Evolutionary conservation across 1,140 invertebrate genomes (phyloP).

Genomic region (Cydia pomonella): DNA sequence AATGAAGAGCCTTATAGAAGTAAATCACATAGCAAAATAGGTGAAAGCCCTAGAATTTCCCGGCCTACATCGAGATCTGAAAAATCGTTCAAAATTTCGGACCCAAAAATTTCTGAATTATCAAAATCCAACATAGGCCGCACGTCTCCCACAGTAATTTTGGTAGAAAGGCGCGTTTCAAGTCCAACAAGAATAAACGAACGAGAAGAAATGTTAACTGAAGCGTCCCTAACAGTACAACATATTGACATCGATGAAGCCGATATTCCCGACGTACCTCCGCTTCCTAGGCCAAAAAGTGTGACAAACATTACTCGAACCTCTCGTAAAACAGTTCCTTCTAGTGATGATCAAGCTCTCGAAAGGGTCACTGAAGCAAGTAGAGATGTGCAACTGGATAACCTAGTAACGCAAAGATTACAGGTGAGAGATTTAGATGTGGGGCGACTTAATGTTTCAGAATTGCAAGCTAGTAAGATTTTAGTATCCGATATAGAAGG

Average conservation of each 20-base stretch:
- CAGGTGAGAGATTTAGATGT: constrained; percentile 89
- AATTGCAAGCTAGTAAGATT: constrained; percentile 88
- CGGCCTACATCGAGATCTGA: constrained; percentile 70
- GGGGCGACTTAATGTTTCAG: constrained; percentile 87
- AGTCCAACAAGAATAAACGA: constrained; percentile 80
- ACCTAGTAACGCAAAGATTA: constrained; percentile 81
- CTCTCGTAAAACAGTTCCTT: constrained; percentile 41
- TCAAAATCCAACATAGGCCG: constrained; percentile 79
- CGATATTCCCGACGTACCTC: constrained; percentile 69
- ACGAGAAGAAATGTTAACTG: constrained; percentile 77
- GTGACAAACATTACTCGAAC: constrained; percentile 38
- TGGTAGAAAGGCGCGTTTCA: constrained; percentile 81
- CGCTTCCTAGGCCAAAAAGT: constrained; percentile 62
- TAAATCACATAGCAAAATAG: constrained; percentile 53
- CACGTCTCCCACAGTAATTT: constrained; percentile 82
- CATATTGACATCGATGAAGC: constrained; percentile 69
- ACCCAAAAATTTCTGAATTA: constrained; percentile 80
- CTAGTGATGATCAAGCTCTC: constrained; percentile 66
- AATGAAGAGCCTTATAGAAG: constrained; percentile 66
- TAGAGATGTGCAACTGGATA: constrained; percentile 68
- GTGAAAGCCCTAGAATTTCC: constrained; percentile 70
- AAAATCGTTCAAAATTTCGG: constrained; percentile 80
- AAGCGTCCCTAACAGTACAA: constrained; percentile 81
- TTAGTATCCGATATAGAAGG: constrained; percentile 90
- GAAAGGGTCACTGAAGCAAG: constrained; percentile 71